These are phyloP conservation scores for Paralinhomoeus sp. DNA, from an alignment of 2,888 invertebrate species.

Conservation along the genomic window DNA sequence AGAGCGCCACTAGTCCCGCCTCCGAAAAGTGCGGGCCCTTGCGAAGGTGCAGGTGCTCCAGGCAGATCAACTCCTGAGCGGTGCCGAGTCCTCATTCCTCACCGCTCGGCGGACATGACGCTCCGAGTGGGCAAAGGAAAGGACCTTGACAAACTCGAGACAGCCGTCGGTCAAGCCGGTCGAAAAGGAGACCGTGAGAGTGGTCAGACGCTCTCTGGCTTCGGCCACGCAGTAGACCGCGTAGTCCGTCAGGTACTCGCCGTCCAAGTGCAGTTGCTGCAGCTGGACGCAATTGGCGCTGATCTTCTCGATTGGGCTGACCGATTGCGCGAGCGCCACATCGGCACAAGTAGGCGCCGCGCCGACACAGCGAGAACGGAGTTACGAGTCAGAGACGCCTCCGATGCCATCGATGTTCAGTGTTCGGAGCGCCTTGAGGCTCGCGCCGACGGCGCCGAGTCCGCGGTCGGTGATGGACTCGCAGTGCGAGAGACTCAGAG, in stretches of 20 bases:
- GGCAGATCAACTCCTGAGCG: not conserved
- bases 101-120: not conserved
- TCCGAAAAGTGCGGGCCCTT: not conserved
- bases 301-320: no score
- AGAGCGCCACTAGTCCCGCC: not conserved
- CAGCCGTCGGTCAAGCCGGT: not conserved
- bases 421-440: not conserved
- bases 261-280: not conserved
- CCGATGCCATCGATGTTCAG: slow-evolving; percentile 1
- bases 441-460: not conserved
- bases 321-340: no score
- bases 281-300: no score
- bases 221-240: not conserved
- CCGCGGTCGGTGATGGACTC: not conserved
- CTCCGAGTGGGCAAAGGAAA: no score
- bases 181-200: not conserved
- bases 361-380: no score
- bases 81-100: not conserved
- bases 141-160: not conserved
- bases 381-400: not conserved
- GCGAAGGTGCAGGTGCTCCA: slow-evolving; percentile 3
- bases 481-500: not conserved
- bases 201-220: not conserved
- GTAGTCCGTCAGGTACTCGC: slow-evolving; percentile 1
- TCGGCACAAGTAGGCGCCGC: no score